phyloP scores from a whole-genome alignment of 2,888 invertebrate genomes.

The Theretra japonica region DNA sequence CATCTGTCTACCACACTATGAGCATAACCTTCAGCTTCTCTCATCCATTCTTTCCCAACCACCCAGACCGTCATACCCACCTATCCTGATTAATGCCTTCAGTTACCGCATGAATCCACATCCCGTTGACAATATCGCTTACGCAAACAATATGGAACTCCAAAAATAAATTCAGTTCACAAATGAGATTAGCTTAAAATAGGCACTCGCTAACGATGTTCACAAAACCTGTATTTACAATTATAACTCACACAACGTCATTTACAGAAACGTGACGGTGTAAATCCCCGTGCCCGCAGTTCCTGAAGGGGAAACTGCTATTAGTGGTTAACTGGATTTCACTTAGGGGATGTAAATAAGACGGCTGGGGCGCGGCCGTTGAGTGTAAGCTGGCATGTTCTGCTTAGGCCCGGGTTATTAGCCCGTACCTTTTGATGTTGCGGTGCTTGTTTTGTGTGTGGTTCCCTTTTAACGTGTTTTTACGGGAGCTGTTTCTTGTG shows the following conservation, averaged over 20 bases:
- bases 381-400: constrained; percentile 14
- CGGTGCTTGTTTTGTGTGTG: background rate
- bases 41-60: too few species aligned
- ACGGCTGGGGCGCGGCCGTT: constrained; percentile 28
- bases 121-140: too few species aligned
- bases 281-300: constrained; percentile 46
- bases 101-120: too few species aligned
- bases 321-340: constrained; percentile 47
- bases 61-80: too few species aligned
- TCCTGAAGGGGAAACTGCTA: constrained; percentile 38
- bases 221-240: constrained; percentile 30
- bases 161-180: background rate
- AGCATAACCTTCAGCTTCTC: too few species aligned
- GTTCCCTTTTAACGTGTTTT: background rate
- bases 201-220: background rate
- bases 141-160: too few species aligned
- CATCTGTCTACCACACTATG: too few species aligned
- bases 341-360: constrained; percentile 38
- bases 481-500: too few species aligned
- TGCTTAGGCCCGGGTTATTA: constrained; percentile 13
- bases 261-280: constrained; percentile 38
- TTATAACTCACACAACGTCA: constrained; percentile 37
- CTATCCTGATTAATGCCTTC: too few species aligned
- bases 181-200: background rate
- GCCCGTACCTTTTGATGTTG: background rate